Base-by-base conservation (phyloP, 2,113 vertebrate genomes). In the Xyrauchen texanus region DNA sequence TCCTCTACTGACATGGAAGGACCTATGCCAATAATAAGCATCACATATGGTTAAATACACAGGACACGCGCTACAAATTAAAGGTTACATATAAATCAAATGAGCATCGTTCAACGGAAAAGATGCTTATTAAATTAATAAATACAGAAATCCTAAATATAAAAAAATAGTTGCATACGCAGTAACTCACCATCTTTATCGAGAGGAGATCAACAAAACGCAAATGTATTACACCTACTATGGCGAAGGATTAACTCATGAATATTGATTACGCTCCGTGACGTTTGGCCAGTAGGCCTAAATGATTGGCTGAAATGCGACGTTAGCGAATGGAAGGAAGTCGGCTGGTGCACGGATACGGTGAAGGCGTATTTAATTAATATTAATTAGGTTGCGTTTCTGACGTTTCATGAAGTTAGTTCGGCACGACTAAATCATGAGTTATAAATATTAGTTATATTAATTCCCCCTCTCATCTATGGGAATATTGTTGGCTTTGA, bases 111-210 rank as follows among this genome's bases (percentile, higher is more conserved):
- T 10, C 11, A 16, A 21, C 46, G 1, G 9, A 10, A 16, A n/a
- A 15, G 10, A 10, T 2, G 42, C 13, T 34, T 1, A 44, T 7
- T 4, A 2, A 0, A 53, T 4, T 15, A 4, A 10, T 11, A 53
- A 34, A 44, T 0, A 64, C 0, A 52, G 5, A 64, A 0, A 64
- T 13, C 8, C 58, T 34, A 53, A 12, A 70, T 5, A 67, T 55
- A 15, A 3, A 21, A 15, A n/a, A 16, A 52, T 12, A 44, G 58
- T 58, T 6, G 12, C 44, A 34, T 34, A 34, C 21, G 21, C 21
- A 34, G 21, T 34, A 3, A 81, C 79, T 81, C 64, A 81, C 82
- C 82, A 84, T 84, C 77, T 49, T 62, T 16, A 47, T 34, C 64
- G 10, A 42, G 16, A 72, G 71, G 8, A 21, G 8, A 67, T 16